These are phyloP conservation scores for Eupithecia dodoneata DNA, from an alignment of 2,888 invertebrate genomes.

Conservation along the genomic window DNA sequence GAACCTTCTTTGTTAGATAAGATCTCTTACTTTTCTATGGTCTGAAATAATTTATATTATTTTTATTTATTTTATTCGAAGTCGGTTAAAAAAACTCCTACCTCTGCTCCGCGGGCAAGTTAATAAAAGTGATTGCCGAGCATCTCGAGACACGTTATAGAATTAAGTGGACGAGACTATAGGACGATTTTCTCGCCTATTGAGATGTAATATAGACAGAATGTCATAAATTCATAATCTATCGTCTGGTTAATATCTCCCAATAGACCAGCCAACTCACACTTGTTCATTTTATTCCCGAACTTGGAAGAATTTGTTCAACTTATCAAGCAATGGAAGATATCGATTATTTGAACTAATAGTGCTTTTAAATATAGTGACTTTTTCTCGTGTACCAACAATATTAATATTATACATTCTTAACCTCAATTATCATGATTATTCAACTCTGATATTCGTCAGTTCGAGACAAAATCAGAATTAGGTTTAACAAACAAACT, in stretches of 20 bases:
- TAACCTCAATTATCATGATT: background rate
- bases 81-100: too few relatives aligned
- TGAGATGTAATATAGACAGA: background rate
- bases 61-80: too few relatives aligned
- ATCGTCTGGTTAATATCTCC: background rate
- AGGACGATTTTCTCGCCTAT: background rate
- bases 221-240: background rate
- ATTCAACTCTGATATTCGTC: background rate
- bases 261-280: conserved; percentile 3
- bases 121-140: background rate
- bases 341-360: conserved; percentile 12
- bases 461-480: background rate
- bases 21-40: too few relatives aligned
- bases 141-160: background rate
- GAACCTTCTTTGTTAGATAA: too few relatives aligned
- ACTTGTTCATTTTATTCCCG: conserved; percentile 33
- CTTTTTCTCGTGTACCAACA: background rate
- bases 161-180: background rate
- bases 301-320: conserved; percentile 29
- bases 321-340: conserved; percentile 36
- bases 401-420: background rate
- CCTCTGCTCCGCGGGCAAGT: background rate
- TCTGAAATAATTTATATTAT: too few relatives aligned
- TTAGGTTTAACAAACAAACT: background rate
- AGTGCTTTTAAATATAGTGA: background rate